Evolutionary conservation across 2,113 vertebrate genomes (phyloP), one percentile per base, ranked within the genome.

Genomic region (Mus spicilegus): DNA sequence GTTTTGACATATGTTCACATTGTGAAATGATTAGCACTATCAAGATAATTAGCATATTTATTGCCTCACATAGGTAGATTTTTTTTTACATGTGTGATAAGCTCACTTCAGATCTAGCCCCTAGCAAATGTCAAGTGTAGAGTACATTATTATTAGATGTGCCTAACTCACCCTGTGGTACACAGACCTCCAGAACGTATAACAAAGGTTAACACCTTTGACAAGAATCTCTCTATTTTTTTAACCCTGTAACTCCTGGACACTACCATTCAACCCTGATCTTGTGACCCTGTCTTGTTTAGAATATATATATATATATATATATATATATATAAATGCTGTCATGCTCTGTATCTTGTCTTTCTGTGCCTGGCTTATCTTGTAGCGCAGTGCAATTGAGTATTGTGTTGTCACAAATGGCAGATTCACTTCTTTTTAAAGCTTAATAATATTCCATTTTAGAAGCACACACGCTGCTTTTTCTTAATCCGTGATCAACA

Each of bases 1-100:
- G 63, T 87, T 93, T 90, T 87, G 56, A 81, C 67, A 80, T 87
- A 39, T 17, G 22, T 24, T 72, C 51, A 72, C 42, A 73, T n/a
- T 46, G 26, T 54, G 75, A 73, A 91, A 81, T 87, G 42, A 86
- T 73, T 67, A 73, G 56, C 42, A 81, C 51, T 63, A 73, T 93
- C 54, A 86, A 73, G 54, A 75, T 81, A 87, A 87, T 86, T 92
- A 78, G 72, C 73, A 84, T 90, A 85, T 76, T 51, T 28, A 87
- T 90, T 36, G 51, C 72, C 36, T 80, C 65, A 72, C 42, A 77
- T 61, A 22, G 56, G 56, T 87, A 51, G 65, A 22, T 80, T 54
- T 84, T 46, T 58, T 56, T 92, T 85, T 70, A 51, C 13, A 30
- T 75, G 26, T 85, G n/a, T 87, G 65, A 36, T 65, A 20, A 96